Evolutionary conservation across 2,113 vertebrate genomes (phyloP), one percentile per base, ranked within the genome.

Genomic region (Phrynosoma blainvillii): DNA sequence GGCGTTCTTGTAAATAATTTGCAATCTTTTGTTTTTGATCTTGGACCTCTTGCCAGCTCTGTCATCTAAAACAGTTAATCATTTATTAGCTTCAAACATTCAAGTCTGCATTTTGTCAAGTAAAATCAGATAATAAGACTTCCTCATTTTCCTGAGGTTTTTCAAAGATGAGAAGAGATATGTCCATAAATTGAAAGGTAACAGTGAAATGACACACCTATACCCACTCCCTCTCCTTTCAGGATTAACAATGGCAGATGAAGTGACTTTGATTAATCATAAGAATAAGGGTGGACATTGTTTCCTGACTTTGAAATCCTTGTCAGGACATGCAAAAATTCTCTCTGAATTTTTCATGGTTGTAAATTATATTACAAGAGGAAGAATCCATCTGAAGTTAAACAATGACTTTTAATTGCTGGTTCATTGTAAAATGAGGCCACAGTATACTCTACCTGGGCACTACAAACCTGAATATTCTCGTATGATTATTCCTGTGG

Each of bases 391-490:
- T 84, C 68, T 88, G 70, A 88, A 77, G 20, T 54, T 88, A n/a
- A 90, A 42, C 40, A 83, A 81, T 52, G 88, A 66, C 47, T 81
- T 89, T 93, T 89, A 91, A 70, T 13, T 88, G 93, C 94, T 95
- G 94, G 87, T 88, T 87, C 93, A 82, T 93, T 97, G 95, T 94
- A 95, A 95, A 94, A 93, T 93, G 88, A 94, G 95, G 91, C 91
- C 81, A 89, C 77, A 90, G 73, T n/a, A 8, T 82, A 30, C 79
- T 47, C 12, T 90, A 88, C 85, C 76, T 65, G 73, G 83, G 87
- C 82, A 84, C 42, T 13, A 21, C 85, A 2, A 86, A 66, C 30
- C 70, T 84, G 9, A 32, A 20, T 12, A 56, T 62, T 75, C 9
- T 54, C 82, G 1, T 68, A 75, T 88, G 88, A 32, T 42, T 21